Conservation (phyloP, 1,140 invertebrate genomes). For the Zelostemma sp. region DNA sequence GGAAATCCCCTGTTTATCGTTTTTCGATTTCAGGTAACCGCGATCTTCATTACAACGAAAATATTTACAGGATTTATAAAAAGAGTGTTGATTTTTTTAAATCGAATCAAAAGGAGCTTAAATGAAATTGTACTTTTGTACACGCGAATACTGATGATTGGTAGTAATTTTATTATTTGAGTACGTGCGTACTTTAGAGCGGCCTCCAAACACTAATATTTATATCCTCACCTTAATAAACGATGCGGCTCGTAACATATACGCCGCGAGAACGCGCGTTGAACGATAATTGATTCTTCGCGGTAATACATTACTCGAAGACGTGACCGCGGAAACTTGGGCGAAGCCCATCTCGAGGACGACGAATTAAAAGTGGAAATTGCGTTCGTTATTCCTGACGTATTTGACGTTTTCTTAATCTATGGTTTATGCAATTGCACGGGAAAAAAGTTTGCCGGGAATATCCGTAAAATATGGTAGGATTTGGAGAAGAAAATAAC, state of each 20-base stretch:
- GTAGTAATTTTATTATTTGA: not conserved
- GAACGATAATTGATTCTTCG: constrained; percentile 37
- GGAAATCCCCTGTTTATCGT: constrained; percentile 46
- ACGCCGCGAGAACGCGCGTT: constrained; percentile 29
- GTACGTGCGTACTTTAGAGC: not conserved
- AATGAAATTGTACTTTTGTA: not conserved
- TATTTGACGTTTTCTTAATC: too few relatives aligned
- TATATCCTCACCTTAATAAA: constrained; percentile 36
- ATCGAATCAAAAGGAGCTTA: too few relatives aligned
- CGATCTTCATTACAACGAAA: constrained; percentile 15
- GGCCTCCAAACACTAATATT: constrained; percentile 23
- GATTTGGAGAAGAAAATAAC: too few relatives aligned
- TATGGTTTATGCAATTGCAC: too few relatives aligned
- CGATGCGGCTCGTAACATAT: constrained; percentile 22
- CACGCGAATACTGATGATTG: not conserved
- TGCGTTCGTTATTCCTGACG: too few relatives aligned
- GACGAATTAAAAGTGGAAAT: too few relatives aligned
- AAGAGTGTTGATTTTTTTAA: too few relatives aligned
- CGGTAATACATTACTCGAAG: constrained; percentile 33
- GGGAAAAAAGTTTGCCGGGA: too few relatives aligned
- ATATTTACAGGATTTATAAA: too few relatives aligned
- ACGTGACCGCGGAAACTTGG: constrained; percentile 29
- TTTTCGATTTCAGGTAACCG: constrained; percentile 37
- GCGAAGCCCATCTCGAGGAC: constrained; percentile 25
- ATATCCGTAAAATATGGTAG: too few relatives aligned